Evolutionary conservation across 2,797 vertebrate species (phyloP), one percentile per base, ranked within the genome.

Genomic region (Myotis vivesi): DNA sequence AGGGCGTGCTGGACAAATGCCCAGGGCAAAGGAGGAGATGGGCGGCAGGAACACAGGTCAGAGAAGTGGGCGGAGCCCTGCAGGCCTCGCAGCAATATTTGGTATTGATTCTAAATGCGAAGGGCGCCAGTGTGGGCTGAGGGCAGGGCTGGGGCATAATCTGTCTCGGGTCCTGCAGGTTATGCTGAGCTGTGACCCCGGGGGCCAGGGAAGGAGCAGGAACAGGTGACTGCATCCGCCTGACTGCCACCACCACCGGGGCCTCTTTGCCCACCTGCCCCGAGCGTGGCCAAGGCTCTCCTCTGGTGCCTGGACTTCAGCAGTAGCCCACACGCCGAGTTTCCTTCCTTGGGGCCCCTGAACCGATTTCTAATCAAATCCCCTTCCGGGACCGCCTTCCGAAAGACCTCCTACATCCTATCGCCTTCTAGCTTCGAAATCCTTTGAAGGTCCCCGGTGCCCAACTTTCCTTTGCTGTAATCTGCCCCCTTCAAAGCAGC

Each of bases 21-120:
- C 66, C 83, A 71, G 44, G n/a, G 51, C 15, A 16, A 38, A 25
- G 15, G 13, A 30, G 51, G 13, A 30, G 51, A 8, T 1, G 19
- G 16, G 33, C 1, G 9, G 59, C 20, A 20, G 71, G 25, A 46
- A 46, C 25, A 10, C 11, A 68, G 81, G 73, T 46, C 89, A 20
- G 36, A 49, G 38, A 30, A 68, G 15, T 2, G 10, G 33, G 7
- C n/a, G 57, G 77, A 68, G 30, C 7, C 28, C 68, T 19, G 44
- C 23, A 49, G 94, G 87, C 41, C 13, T 4, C 1, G 3, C 0
- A 16, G 33, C 0, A 28, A 38, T 73, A 0, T 1, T 3, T 2
- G 8, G n/a, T 6, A 16, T 7, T 3, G 11, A 19, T 17, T 46
- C 36, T 7, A 8, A 1, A 33, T 2, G 0, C 12, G 0, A 2